Evolutionary conservation across 2,888 invertebrate genomes (phyloP).

Genomic region (Agonum fuliginosum): DNA sequence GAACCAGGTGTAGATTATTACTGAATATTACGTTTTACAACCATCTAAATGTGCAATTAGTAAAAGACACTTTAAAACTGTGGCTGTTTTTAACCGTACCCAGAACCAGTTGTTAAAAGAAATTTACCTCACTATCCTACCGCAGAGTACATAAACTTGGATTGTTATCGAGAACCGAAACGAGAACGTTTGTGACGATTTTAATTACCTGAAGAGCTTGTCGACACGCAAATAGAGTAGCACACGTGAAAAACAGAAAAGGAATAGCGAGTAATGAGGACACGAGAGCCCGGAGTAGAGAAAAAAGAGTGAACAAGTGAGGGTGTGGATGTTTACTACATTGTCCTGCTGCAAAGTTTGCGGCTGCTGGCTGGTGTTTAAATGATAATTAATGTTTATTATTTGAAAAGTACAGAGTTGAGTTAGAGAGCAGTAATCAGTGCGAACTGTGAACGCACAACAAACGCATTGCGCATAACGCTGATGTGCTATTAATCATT

Average conservation of each 20-base stretch:
- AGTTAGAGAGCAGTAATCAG: neutral
- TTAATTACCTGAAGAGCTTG: slow-evolving; percentile 23
- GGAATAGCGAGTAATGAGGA: neutral
- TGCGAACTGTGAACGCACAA: neutral
- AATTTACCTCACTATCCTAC: neutral
- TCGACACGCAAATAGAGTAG: neutral
- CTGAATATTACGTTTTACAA: slow-evolving; percentile 47
- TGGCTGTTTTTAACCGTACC: neutral
- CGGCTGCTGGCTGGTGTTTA: slow-evolving; percentile 22
- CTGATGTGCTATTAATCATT: slow-evolving; percentile 36
- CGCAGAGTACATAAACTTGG: slow-evolving; percentile 21
- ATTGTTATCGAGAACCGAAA: neutral
- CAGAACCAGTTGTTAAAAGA: slow-evolving; percentile 2
- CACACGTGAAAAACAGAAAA: neutral
- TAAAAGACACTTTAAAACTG: slow-evolving; percentile 37
- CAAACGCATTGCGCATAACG: slow-evolving; percentile 31
- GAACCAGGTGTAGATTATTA: slow-evolving; percentile 51
- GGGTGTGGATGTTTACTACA: neutral
- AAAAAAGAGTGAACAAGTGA: neutral
- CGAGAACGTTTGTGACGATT: slow-evolving; percentile 8
- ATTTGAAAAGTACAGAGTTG: slow-evolving; percentile 13
- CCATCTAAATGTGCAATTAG: slow-evolving; percentile 34
- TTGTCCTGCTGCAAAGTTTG: neutral
- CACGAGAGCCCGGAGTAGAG: no score
- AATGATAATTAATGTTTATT: slow-evolving; percentile 45